Percentiles rank a stretch among this genome's conserved stretches.
Evolutionary conservation across 2,888 invertebrate species (phyloP).

Genomic region (Troilus luridus): DNA sequence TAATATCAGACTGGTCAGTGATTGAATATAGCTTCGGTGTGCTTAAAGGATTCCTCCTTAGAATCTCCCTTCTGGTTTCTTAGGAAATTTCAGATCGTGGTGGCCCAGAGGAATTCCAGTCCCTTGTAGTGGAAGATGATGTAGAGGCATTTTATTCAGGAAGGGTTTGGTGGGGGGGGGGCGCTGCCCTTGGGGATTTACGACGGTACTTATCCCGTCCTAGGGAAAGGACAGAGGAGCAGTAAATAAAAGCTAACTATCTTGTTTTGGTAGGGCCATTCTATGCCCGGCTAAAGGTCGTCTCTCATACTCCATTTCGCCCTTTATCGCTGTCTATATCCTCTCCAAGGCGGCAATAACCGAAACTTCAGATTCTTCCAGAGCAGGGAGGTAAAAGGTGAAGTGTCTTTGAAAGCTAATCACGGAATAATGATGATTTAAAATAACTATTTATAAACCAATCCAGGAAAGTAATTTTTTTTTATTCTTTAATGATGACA

Average conservation of each 20-base stretch:
- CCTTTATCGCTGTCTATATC: background rate
- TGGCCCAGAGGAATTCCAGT: background rate
- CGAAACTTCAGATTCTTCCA: background rate
- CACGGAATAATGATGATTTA: too few species aligned
- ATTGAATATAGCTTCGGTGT: too few species aligned
- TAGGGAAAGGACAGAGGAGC: background rate
- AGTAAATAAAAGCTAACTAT: slow-evolving; percentile 15
- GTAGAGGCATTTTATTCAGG: slow-evolving; percentile 51
- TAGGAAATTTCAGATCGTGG: background rate
- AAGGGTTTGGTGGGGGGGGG: background rate
- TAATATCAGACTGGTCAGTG: too few species aligned
- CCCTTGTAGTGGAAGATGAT: slow-evolving; percentile 41
- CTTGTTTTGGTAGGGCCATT: background rate
- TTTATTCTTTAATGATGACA: too few species aligned
- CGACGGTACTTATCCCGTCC: slow-evolving; percentile 27
- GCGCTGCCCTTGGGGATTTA: slow-evolving; percentile 49
- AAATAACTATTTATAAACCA: too few species aligned
- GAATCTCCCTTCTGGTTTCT: background rate
- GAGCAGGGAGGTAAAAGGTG: too few species aligned
- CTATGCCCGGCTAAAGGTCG: background rate
- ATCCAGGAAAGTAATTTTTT: too few species aligned
- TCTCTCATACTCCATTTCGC: background rate
- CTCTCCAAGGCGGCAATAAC: background rate
- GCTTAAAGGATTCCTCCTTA: too few species aligned
- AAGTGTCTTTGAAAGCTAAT: too few species aligned